Base-by-base conservation (phyloP, 1,140 invertebrate genomes). In the Batillaria attramentaria region DNA sequence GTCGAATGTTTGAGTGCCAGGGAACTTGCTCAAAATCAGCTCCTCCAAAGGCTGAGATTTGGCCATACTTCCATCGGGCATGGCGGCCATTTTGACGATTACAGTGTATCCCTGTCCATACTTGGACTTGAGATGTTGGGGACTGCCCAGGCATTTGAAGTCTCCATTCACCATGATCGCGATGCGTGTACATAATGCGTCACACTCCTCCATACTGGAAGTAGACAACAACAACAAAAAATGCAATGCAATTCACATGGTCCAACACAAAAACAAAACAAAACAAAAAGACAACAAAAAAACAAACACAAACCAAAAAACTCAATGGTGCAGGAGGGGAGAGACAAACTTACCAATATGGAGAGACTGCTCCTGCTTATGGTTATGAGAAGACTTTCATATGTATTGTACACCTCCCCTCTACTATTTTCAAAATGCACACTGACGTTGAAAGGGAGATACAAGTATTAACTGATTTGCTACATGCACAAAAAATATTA, bases 141-240 rank as follows among this genome's bases (percentile, higher is more conserved):
- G 87, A 80, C 89, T 92, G 31, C 92, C 90, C 28, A 89, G 79
- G 72, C 89, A 93, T 46, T 87, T 87, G 75, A 92, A 92, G 60
- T 84, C 81, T 0, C 92, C 92, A 84, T 92, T 92, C 0, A 92
- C 92, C 92, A 93, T 93, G 69, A 93, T 93, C 13, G 90, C 91
- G 41, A 93, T 81, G 37, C 90, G 84, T n/a, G 90, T 92, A 81
- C 92, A 93, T 2, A 93, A 85, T 6, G 92, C 91, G 83, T 92
- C 92, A 88, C 92, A 93, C 86, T 93, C 92, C 31, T 73, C 74
- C 74, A 77, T 77, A 31, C 79, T 77, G n/a, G n/a, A n/a, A n/a
- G n/a, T n/a, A n/a, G n/a, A n/a, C n/a, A n/a, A n/a, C n/a, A n/a
- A n/a, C n/a, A n/a, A n/a, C n/a, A n/a, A n/a, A n/a, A n/a, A n/a